These are phyloP conservation scores for Pogonognathellus flavescens DNA, from an alignment of 1,140 invertebrate species.

Conservation along the genomic window DNA sequence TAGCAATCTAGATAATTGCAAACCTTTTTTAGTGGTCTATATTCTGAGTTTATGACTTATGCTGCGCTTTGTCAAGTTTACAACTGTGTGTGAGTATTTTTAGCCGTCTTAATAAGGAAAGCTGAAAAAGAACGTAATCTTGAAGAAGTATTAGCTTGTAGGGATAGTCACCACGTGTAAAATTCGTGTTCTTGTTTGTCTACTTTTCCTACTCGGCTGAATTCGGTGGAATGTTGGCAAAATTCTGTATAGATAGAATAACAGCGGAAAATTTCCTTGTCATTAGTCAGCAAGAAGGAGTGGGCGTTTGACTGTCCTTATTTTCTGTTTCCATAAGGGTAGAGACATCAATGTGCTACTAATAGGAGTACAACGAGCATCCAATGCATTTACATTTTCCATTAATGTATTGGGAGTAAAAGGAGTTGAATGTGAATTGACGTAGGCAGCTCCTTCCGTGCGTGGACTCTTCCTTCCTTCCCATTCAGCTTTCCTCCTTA, in stretches of 20 bases:
- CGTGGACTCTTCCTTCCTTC: background rate
- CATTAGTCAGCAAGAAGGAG: slow-evolving; percentile 41
- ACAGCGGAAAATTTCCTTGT: slow-evolving; percentile 51
- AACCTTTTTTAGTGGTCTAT: too few relatives aligned
- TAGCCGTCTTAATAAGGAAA: too few relatives aligned
- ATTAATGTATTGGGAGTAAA: background rate
- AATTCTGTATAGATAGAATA: slow-evolving; percentile 28
- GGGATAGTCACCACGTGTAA: slow-evolving; percentile 18
- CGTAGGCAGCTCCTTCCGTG: background rate
- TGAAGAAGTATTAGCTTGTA: background rate
- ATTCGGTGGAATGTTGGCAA: slow-evolving; percentile 41
- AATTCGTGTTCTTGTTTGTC: background rate
- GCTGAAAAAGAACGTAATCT: too few relatives aligned
- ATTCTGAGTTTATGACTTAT: too few relatives aligned
- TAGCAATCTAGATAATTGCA: too few relatives aligned
- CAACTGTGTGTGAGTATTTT: too few relatives aligned
- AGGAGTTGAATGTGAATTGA: slow-evolving; percentile 8
- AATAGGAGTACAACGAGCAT: background rate
- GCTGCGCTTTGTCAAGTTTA: too few relatives aligned
- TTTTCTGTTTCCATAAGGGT: slow-evolving; percentile 12
- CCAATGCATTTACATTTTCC: background rate
- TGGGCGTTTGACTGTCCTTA: slow-evolving; percentile 22
- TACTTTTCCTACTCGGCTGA: background rate
- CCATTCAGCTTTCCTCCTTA: slow-evolving; percentile 17
- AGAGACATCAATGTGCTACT: background rate